These are phyloP conservation scores for Furcifer pardalis DNA, from an alignment of 2,797 vertebrate genomes.

Conservation along the genomic window DNA sequence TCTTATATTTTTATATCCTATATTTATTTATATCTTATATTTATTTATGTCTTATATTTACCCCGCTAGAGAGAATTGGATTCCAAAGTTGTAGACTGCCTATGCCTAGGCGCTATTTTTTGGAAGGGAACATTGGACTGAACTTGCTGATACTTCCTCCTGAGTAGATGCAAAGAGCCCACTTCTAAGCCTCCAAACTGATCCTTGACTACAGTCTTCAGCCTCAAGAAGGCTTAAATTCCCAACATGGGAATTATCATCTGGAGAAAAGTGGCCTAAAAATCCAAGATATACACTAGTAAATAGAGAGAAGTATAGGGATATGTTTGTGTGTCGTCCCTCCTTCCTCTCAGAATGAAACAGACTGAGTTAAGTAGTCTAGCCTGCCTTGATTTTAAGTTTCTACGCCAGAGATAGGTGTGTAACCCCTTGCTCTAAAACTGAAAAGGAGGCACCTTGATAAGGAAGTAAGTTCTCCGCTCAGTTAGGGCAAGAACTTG, in stretches of 20 bases:
- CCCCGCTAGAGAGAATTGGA: background rate
- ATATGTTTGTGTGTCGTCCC: background rate
- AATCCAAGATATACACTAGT: too few species aligned
- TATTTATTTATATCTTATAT: too few species aligned
- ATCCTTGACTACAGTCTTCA: background rate
- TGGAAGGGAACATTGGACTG: too few species aligned
- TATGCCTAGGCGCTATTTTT: background rate
- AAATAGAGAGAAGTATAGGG: too few species aligned
- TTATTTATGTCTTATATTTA: too few species aligned
- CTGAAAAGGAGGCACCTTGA: background rate
- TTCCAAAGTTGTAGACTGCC: background rate
- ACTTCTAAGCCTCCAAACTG: too few species aligned
- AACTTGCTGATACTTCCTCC: background rate
- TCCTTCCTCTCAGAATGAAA: background rate
- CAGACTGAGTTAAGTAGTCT: background rate
- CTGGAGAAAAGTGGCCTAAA: too few species aligned
- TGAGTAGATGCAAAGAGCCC: background rate
- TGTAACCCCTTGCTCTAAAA: background rate
- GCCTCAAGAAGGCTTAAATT: too few species aligned
- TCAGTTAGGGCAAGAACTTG: background rate
- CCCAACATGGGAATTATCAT: too few species aligned
- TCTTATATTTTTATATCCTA: too few species aligned
- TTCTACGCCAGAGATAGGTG: background rate
- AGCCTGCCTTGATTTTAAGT: too few species aligned
- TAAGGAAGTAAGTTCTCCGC: too few species aligned